Percentiles rank a stretch among this genome's conserved stretches.
These are phyloP conservation scores for Pantherophis vulpinus DNA, from an alignment of 2,797 vertebrate genomes.

Conservation along the genomic window DNA sequence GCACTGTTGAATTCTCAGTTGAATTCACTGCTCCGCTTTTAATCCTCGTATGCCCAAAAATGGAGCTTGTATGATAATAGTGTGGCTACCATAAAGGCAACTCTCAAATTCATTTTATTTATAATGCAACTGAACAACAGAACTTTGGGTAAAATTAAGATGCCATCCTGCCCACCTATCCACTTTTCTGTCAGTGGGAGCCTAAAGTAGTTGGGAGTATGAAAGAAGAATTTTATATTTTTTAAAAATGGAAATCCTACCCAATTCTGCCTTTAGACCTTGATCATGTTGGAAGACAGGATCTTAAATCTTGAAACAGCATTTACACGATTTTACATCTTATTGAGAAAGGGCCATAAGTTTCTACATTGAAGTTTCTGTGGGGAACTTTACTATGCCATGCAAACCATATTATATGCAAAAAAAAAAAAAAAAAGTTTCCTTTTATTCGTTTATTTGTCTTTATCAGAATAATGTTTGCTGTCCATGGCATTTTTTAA, in stretches of 20 bases:
- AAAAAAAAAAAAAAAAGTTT: background rate
- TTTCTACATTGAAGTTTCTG: background rate
- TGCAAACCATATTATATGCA: background rate
- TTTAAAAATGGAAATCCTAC: background rate
- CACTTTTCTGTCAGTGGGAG: background rate
- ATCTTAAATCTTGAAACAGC: background rate
- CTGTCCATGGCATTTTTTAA: background rate
- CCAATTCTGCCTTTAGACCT: background rate
- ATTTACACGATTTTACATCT: background rate
- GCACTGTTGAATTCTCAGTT: background rate
- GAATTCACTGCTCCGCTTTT: background rate
- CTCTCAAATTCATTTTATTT: background rate
- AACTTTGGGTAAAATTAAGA: background rate
- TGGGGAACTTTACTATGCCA: background rate
- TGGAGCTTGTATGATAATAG: background rate
- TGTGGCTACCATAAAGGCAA: background rate
- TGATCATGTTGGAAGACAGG: background rate
- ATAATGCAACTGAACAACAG: background rate
- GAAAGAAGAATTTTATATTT: background rate
- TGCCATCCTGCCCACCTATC: background rate
- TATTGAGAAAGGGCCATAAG: background rate
- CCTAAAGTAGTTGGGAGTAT: background rate
- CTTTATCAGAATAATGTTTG: background rate
- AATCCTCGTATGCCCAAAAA: background rate
- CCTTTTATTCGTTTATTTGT: background rate